Evolutionary conservation across 2,888 invertebrate species (phyloP), one percentile per base, ranked within the genome.

Genomic region (Apeira syringaria): DNA sequence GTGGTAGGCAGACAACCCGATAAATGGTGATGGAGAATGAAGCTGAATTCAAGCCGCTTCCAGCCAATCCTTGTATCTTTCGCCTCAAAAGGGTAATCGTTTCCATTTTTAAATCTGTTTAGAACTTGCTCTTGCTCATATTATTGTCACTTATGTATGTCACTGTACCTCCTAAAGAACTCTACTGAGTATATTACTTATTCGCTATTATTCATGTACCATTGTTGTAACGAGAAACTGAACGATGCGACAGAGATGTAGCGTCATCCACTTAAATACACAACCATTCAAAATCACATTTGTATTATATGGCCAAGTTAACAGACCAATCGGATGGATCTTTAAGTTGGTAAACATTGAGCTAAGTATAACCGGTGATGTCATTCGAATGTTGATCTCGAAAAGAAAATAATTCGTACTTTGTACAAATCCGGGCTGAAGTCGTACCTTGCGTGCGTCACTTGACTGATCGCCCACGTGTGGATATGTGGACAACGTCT

Each of bases 311-410:
- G 20, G 34, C 56, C 68, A 78, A 72, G 68, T 69, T 74, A 64
- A 72, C 59, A 69, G 64, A 55, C 56, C 39, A 52, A 59, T 53
- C 50, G 45, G 3, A 62, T 56, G 39, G 33, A 40, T 42, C 40
- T 52, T 43, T 47, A 20, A 20, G 6, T 59, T 49, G 56, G 74
- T 76, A 80, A 82, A 82, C 66, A 79, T 68, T 62, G 54, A 59
- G 58, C 65, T 70, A 74, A 74, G 50, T 74, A 64, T 50, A 69
- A 72, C 43, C 39, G 74, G 53, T 88, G 87, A 88, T 87, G 77
- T 88, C 87, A 86, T 42, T 52, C 41, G 53, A 41, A 56, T 48
- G 57, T 72, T 71, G 62, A 67, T 73, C 68, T 74, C 68, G 67
- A 62, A 66, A 66, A 74, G 71, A 68, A 75, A 75, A 35, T 25